Evolutionary conservation across 2,888 invertebrate species (phyloP), one percentile per base, ranked within the genome.

Genomic region (Subacronicta megacephala): DNA sequence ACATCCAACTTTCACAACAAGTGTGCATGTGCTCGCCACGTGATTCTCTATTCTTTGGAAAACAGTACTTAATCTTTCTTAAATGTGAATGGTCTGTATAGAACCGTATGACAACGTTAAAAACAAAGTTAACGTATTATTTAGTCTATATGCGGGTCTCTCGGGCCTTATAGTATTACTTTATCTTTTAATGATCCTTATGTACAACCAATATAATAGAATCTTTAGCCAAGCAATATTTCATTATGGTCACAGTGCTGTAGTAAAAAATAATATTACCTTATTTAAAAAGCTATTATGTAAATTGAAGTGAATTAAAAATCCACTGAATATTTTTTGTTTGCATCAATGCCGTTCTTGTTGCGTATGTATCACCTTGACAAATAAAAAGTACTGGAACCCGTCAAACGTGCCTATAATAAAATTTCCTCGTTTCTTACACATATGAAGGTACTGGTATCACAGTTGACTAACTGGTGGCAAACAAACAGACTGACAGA

Each of bases 331-430:
- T 41, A 61, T 33, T 51, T 64, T 69, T 69, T 57, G 44, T 57
- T 46, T 42, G 44, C 52, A 57, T 44, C 26, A 56, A 57, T 51
- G 43, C 36, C 12, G 44, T 31, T 33, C 44, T 57, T 13, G 23
- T 42, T 47, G 64, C 49, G 54, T 29, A 35, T 35, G 44, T 46
- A 47, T 60, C 26, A 53, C 61, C 66, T 69, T 71, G 53, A 54
- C 13, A 71, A 71, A 65, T 65, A 70, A 60, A 55, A 36, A 31
- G 52, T 33, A 50, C 45, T 51, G 54, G 26, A 49, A 61, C 61
- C 57, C 10, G 72, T 66, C 53, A 54, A 40, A 52, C 62, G 16
- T 38, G 61, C 38, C 50, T 55, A 40, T 58, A 45, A 46, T 40
- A 56, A 66, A 72, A 54, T 52, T 58, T 53, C 45, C 55, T 66